Percentiles rank a stretch among this genome's conserved stretches.
These are phyloP conservation scores for Schizopygopsis pylzovi DNA, from an alignment of 2,797 vertebrate genomes.

Conservation along the genomic window DNA sequence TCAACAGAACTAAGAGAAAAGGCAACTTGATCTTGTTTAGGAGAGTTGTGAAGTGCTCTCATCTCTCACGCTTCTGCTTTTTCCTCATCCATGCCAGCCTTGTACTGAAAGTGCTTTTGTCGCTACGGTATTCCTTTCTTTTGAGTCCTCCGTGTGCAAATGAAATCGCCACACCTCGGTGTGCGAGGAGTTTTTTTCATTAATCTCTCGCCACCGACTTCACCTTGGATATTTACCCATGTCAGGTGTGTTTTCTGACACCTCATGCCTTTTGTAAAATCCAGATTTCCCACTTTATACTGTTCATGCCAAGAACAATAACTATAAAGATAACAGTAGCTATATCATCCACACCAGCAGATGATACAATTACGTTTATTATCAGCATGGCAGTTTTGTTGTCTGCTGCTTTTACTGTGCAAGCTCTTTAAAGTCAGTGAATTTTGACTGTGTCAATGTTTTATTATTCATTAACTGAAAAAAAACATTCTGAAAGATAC, in stretches of 20 bases:
- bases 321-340: neutral
- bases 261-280: conserved; percentile 23
- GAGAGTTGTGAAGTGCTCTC: conserved; percentile 7
- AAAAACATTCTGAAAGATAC: neutral
- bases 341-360: neutral
- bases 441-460: neutral
- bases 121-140: conserved; percentile 29
- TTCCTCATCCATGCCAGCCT: conserved; percentile 54
- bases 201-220: conserved; percentile 7
- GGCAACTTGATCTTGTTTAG: conserved; percentile 36
- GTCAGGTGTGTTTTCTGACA: conserved; percentile 24
- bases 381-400: neutral
- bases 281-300: neutral
- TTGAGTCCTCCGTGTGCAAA: conserved; percentile 53
- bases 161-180: conserved; percentile 49
- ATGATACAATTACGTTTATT: neutral
- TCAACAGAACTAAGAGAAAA: conserved; percentile 37
- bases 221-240: conserved; percentile 53
- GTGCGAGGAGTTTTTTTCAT: conserved; percentile 41
- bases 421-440: neutral
- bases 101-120: conserved; percentile 36
- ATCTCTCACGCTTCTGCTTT: conserved; percentile 25
- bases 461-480: neutral
- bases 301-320: neutral
- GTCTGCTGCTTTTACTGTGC: neutral